A percentile compares a stretch with the other conserved stretches of the same genome.
These are phyloP conservation scores for Sebastes diploproa DNA, from an alignment of 2,797 vertebrate genomes.

Conservation along the genomic window DNA sequence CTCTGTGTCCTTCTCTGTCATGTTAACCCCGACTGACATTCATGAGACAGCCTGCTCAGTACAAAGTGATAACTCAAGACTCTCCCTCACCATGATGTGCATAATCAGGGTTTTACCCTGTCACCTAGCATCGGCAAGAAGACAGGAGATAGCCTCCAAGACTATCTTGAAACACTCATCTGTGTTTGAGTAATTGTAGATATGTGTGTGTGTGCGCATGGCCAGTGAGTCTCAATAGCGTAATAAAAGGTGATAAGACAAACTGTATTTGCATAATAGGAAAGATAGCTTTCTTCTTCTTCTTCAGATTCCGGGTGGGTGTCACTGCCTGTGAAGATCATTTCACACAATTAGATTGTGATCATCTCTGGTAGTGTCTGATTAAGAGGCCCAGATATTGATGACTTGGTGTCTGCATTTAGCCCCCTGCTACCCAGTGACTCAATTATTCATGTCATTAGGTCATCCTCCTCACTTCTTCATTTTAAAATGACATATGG, in stretches of 20 bases:
- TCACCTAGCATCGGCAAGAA: not conserved
- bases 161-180: not conserved
- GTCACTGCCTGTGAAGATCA: constrained; percentile 27
- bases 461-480: constrained; percentile 24
- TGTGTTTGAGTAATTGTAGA: not conserved
- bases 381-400: constrained; percentile 41
- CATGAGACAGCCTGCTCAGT: not conserved
- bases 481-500: constrained; percentile 19
- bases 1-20: not conserved
- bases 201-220: not conserved
- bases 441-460: constrained; percentile 51
- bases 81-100: not conserved
- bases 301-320: constrained; percentile 5
- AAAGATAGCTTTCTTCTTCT: not conserved
- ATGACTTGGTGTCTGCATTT: constrained; percentile 50
- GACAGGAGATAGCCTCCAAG: not conserved
- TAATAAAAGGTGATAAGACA: not conserved
- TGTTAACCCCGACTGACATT: not conserved
- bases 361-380: constrained; percentile 42
- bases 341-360: constrained; percentile 38
- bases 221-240: not conserved
- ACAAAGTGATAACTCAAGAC: not conserved
- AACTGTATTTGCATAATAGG: constrained; percentile 11
- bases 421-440: constrained; percentile 18
- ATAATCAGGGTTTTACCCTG: constrained; percentile 3